These are phyloP conservation scores for Melanotaenia trifasciata DNA, from an alignment of 2,797 vertebrate genomes.

Conservation along the genomic window DNA sequence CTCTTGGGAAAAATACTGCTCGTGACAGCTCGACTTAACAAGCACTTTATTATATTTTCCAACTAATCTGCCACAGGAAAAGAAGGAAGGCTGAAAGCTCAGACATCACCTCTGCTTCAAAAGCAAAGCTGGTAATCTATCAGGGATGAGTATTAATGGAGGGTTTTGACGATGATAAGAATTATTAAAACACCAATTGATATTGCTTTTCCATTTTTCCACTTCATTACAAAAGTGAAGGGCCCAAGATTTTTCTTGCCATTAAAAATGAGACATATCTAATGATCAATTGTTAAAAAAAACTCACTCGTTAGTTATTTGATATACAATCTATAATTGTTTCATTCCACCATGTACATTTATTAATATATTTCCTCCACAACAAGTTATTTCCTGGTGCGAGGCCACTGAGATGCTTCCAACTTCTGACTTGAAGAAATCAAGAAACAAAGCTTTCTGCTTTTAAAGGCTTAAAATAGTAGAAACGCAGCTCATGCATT, in stretches of 20 bases:
- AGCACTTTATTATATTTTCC: constrained; percentile 15
- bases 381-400: constrained; percentile 19
- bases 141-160: constrained; percentile 27
- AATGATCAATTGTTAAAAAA: constrained; percentile 45
- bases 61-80: constrained; percentile 37
- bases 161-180: constrained; percentile 40
- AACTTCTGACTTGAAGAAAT: constrained; percentile 77
- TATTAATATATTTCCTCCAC: constrained; percentile 35
- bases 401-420: constrained; percentile 71
- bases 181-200: constrained; percentile 62
- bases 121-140: constrained; percentile 74
- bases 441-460: constrained; percentile 75
- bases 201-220: constrained; percentile 78
- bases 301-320: constrained; percentile 51
- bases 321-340: constrained; percentile 61
- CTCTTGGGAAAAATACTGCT: constrained; percentile 25
- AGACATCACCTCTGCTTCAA: constrained; percentile 66
- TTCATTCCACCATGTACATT: constrained; percentile 38
- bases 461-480: constrained; percentile 80
- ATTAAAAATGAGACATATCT: constrained; percentile 64
- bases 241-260: constrained; percentile 65
- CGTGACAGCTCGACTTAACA: constrained; percentile 14
- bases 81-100: constrained; percentile 44
- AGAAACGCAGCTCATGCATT: constrained; percentile 88
- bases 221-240: constrained; percentile 65